Evolutionary conservation across 2,113 vertebrate species (phyloP).

Genomic region (Zosterops pallidus): DNA sequence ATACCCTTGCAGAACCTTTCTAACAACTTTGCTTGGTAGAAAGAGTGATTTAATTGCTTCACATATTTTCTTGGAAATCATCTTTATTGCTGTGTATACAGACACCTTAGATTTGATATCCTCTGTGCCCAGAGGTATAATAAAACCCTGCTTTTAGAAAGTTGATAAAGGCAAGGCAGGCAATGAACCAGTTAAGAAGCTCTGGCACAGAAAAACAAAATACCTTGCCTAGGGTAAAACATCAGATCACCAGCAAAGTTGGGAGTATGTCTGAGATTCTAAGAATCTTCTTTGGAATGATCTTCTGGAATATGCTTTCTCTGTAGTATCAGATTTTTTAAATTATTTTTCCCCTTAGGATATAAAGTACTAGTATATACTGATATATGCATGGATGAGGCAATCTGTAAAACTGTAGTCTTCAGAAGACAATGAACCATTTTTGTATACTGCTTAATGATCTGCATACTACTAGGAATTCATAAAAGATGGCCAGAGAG

Average conservation of each 20-base stretch:
- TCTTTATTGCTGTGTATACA: background rate
- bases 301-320: background rate
- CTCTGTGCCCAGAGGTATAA: background rate
- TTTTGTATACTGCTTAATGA: background rate
- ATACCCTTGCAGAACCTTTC: background rate
- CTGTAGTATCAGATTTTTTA: background rate
- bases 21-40: background rate
- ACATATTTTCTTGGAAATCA: background rate
- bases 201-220: background rate
- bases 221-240: background rate
- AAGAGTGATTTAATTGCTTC: background rate
- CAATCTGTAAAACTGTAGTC: background rate
- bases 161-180: background rate
- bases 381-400: background rate
- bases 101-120: background rate
- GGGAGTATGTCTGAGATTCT: background rate
- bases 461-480: background rate
- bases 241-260: background rate
- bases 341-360: background rate
- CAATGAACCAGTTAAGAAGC: background rate
- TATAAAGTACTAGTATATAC: background rate
- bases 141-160: background rate
- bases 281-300: background rate
- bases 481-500: background rate
- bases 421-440: background rate